A percentile compares a stretch with the other conserved stretches of the same genome.
Conservation (phyloP, 2,797 vertebrate species). For the Epinephelus malabaricus region DNA sequence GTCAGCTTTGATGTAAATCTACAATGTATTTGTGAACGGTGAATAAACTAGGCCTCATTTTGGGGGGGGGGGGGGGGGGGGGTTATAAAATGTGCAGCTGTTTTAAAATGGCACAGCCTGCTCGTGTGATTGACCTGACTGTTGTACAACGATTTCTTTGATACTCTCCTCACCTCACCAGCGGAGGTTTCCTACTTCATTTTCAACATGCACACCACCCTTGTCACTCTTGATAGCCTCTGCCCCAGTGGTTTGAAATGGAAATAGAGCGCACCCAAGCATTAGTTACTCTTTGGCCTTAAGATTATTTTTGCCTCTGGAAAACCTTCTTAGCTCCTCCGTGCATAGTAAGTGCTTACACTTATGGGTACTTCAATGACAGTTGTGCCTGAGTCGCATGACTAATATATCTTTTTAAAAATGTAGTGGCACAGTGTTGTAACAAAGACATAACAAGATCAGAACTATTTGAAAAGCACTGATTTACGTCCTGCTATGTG, state of each 20-base stretch:
- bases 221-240: slow-evolving; percentile 19
- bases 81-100: neutral
- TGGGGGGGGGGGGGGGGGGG: too few species aligned
- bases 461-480: neutral
- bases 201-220: neutral
- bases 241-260: slow-evolving; percentile 17
- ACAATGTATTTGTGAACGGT: neutral
- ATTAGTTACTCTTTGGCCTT: slow-evolving; percentile 26
- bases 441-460: neutral
- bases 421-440: neutral
- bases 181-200: slow-evolving; percentile 28
- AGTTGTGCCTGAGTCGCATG: neutral
- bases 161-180: slow-evolving; percentile 9
- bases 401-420: slow-evolving; percentile 9
- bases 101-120: slow-evolving; percentile 3
- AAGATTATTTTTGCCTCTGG: slow-evolving; percentile 15
- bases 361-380: neutral
- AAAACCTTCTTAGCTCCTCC: neutral
- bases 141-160: neutral
- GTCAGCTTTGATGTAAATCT: neutral
- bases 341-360: neutral
- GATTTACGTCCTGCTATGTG: neutral
- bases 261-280: slow-evolving; percentile 33
- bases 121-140: neutral
- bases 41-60: neutral